phyloP scores from a whole-genome alignment of 2,797 vertebrate genomes.

The Pterois miles region DNA sequence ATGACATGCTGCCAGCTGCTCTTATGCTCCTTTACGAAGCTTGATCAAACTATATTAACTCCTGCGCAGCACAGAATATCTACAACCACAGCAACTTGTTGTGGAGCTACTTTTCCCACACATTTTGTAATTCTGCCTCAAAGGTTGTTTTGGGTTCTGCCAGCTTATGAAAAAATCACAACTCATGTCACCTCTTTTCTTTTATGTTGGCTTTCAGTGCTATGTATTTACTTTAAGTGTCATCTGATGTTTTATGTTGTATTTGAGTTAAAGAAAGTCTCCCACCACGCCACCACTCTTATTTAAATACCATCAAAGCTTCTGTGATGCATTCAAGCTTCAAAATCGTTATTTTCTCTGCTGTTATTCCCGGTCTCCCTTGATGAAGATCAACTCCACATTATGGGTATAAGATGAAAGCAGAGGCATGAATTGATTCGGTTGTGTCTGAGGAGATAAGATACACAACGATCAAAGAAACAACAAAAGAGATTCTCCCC shows the following conservation, averaged over 20 bases:
- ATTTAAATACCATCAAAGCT: conserved; percentile 7
- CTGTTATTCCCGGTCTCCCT: background rate
- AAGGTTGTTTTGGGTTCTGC: background rate
- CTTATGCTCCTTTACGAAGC: conserved; percentile 28
- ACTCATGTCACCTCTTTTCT: background rate
- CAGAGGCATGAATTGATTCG: background rate
- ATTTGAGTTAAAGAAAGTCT: background rate
- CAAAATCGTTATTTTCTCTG: background rate
- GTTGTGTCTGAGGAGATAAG: conserved; percentile 3
- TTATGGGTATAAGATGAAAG: conserved; percentile 33
- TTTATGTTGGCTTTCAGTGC: background rate
- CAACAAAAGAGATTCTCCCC: conserved; percentile 4
- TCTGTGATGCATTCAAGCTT: background rate
- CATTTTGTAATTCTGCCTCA: background rate
- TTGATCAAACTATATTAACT: conserved; percentile 26
- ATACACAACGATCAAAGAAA: conserved; percentile 26
- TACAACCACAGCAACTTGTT: background rate
- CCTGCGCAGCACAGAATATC: background rate
- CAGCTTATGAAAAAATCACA: background rate
- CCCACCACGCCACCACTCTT: background rate
- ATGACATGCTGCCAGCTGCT: conserved; percentile 29
- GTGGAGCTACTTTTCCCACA: background rate
- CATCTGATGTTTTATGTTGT: background rate
- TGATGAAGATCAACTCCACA: conserved; percentile 20
- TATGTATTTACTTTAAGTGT: background rate